These are phyloP conservation scores for Scomberomorus guttatus DNA, from an alignment of 2,797 vertebrate genomes.

Conservation along the genomic window DNA sequence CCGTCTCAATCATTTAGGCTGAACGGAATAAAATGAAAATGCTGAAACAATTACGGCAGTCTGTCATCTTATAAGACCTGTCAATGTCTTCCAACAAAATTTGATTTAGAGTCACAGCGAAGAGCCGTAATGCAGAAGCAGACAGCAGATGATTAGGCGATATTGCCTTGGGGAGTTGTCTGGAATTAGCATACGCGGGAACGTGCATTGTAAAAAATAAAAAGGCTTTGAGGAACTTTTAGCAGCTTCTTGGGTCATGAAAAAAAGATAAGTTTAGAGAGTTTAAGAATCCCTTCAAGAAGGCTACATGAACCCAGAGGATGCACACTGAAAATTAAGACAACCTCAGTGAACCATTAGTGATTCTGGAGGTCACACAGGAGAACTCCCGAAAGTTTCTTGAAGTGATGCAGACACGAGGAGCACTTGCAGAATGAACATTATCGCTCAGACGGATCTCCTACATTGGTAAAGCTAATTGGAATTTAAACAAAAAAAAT, in stretches of 20 bases:
- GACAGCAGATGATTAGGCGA: conserved; percentile 56
- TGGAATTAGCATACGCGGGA: conserved; percentile 39
- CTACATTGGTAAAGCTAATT: background rate
- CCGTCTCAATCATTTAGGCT: conserved; percentile 29
- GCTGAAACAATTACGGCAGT: conserved; percentile 51
- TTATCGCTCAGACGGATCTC: background rate
- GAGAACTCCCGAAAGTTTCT: background rate
- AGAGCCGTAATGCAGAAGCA: conserved; percentile 42
- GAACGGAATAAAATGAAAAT: conserved; percentile 48
- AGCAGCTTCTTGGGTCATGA: background rate
- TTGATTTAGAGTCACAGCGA: conserved; percentile 40
- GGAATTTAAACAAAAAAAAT: background rate
- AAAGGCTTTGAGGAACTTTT: conserved; percentile 3
- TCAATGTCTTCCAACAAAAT: conserved; percentile 49
- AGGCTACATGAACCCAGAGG: conserved; percentile 2
- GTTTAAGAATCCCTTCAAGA: conserved; percentile 3
- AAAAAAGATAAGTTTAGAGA: background rate
- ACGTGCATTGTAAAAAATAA: conserved; percentile 9
- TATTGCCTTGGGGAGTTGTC: conserved; percentile 54
- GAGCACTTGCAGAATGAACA: background rate
- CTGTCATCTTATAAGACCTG: conserved; percentile 48
- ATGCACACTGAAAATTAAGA: background rate
- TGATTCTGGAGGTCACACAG: conserved; percentile 5
- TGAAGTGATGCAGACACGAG: background rate
- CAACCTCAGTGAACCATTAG: background rate